phyloP scores from a whole-genome alignment of 2,888 invertebrate species.

The Drosophila multiciliata region DNA sequence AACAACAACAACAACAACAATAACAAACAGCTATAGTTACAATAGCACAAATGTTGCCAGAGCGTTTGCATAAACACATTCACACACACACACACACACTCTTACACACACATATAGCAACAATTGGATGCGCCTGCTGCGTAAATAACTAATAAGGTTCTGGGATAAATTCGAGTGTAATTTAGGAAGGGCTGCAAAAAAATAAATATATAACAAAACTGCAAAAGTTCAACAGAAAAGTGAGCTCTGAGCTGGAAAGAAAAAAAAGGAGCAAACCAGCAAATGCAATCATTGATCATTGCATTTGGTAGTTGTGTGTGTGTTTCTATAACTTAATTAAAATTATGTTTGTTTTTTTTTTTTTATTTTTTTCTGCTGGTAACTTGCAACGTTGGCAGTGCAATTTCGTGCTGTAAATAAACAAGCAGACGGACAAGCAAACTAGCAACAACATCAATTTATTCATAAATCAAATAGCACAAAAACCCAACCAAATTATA shows the following conservation, averaged over 20 bases:
- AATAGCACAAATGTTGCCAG: constrained; percentile 46
- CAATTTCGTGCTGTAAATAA: constrained; percentile 42
- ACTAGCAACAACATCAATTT: constrained; percentile 65
- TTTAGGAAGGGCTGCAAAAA: constrained; percentile 52
- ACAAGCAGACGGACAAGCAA: constrained; percentile 35
- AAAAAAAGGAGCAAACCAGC: constrained; percentile 9
- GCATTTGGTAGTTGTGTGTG: constrained; percentile 4
- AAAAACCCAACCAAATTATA: constrained; percentile 54
- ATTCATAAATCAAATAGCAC: constrained; percentile 66
- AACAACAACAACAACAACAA: constrained; percentile 22
- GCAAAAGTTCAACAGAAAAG: constrained; percentile 22
- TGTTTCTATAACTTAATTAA: constrained; percentile 69
- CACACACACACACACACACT: constrained; percentile 20
- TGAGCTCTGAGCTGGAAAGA: constrained; percentile 12
- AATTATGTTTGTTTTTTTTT: constrained; percentile 62
- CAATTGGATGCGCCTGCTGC: constrained; percentile 55
- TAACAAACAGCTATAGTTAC: constrained; percentile 12
- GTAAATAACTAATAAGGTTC: constrained; percentile 78
- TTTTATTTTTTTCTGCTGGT: constrained; percentile 47
- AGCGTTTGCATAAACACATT: constrained; percentile 62
- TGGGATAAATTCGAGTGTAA: constrained; percentile 67
- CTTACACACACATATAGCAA: constrained; percentile 15
- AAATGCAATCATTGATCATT: constrained; percentile 49
- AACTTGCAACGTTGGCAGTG: constrained; percentile 35
- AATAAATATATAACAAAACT: constrained; percentile 15